Conservation (phyloP, 2,113 vertebrate species). For the Sinocyclocheilus grahami region DNA sequence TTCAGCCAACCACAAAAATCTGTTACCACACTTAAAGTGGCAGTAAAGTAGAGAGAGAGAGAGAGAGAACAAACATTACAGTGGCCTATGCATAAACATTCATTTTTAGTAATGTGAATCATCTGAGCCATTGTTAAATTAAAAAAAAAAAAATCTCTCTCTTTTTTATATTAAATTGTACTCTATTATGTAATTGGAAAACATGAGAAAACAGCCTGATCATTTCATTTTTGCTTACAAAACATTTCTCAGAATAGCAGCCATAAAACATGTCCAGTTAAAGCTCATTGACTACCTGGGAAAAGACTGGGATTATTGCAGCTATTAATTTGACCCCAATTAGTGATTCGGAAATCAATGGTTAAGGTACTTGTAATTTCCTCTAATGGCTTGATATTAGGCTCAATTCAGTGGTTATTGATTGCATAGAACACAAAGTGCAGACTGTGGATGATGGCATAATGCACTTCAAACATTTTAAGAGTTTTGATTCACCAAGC, state of each 20-base stretch:
- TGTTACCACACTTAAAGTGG: conserved; percentile 4
- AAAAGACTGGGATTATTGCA: not conserved
- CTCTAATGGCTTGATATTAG: conserved; percentile 4
- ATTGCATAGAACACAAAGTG: not conserved
- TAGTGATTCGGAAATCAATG: not conserved
- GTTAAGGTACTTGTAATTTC: conserved; percentile 21
- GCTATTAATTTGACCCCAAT: conserved; percentile 17
- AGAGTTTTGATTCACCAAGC: not conserved
- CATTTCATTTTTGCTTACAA: not conserved
- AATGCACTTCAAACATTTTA: not conserved
- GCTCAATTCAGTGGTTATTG: not conserved
- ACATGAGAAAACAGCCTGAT: not conserved
- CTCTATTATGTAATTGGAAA: not conserved
- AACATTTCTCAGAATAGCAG: not conserved
- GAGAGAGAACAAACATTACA: not conserved
- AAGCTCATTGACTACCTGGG: not conserved
- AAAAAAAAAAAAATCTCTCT: too few species aligned
- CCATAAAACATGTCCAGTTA: not conserved
- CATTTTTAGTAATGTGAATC: too few species aligned
- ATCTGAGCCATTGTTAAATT: too few species aligned
- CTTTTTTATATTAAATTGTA: not conserved
- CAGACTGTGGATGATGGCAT: not conserved
- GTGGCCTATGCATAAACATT: not conserved
- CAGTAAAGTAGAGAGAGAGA: not conserved
- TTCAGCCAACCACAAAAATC: not conserved